Evolutionary conservation across 2,888 invertebrate species (phyloP).

Genomic region (Nephrotoma guestfalica): DNA sequence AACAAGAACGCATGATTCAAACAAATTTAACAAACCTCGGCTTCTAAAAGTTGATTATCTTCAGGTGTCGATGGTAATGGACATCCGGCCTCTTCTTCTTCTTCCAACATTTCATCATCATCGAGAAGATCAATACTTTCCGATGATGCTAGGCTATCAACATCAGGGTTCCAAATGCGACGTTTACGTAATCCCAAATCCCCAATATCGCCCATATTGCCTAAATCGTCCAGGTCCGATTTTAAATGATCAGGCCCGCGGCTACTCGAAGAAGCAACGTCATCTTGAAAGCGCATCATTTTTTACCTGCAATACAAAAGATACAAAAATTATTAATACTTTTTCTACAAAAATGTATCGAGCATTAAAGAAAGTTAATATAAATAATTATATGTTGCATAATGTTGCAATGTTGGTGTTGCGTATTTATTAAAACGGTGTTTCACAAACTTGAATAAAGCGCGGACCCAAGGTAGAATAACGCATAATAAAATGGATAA

Average conservation of each 20-base stretch:
- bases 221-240: neutral
- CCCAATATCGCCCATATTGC: neutral
- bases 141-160: slow-evolving; percentile 22
- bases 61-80: slow-evolving; percentile 76
- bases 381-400: no score
- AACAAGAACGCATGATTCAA: neutral
- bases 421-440: no score
- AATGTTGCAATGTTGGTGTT: no score
- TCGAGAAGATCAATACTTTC: slow-evolving; percentile 25
- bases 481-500: no score
- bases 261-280: neutral
- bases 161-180: slow-evolving; percentile 27
- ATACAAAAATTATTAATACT: neutral
- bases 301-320: neutral
- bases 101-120: slow-evolving; percentile 25
- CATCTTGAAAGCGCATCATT: neutral
- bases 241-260: neutral
- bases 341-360: neutral
- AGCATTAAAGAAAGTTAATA: neutral
- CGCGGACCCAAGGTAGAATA: no score
- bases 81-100: slow-evolving; percentile 68
- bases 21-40: slow-evolving; percentile 39
- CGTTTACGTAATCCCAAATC: slow-evolving; percentile 21
- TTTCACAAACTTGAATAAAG: no score
- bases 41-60: slow-evolving; percentile 67